phyloP scores from a whole-genome alignment of 2,888 invertebrate species.

The Ennomos quercinarius region DNA sequence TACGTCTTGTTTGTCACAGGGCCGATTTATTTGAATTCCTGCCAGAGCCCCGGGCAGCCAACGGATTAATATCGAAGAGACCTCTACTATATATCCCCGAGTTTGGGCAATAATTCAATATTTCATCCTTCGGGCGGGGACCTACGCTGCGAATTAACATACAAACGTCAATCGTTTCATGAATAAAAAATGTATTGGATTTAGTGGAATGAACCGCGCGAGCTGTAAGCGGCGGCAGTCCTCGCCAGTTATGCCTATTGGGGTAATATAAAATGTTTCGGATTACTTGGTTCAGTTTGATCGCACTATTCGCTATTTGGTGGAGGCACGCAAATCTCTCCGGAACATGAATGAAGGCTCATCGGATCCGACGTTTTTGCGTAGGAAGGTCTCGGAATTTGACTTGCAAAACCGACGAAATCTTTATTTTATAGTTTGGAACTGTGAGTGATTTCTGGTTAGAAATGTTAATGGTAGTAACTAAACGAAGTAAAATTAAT shows the following conservation, averaged over 20 bases:
- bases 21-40: conserved; percentile 85
- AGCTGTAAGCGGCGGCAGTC: conserved; percentile 63
- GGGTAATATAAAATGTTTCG: conserved; percentile 72
- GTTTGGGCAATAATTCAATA: conserved; percentile 84
- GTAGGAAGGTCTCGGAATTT: conserved; percentile 26
- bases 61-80: conserved; percentile 83
- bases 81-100: conserved; percentile 80
- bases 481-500: too few species aligned
- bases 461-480: conserved; percentile 6
- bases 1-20: conserved; percentile 85
- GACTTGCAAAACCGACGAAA: conserved; percentile 31
- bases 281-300: conserved; percentile 62
- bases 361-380: conserved; percentile 15
- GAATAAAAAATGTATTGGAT: conserved; percentile 86
- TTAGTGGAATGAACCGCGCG: conserved; percentile 81
- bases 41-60: conserved; percentile 77
- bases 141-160: conserved; percentile 83
- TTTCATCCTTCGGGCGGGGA: conserved; percentile 81
- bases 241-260: conserved; percentile 67
- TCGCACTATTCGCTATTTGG: conserved; percentile 60
- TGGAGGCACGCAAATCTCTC: conserved; percentile 56
- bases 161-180: conserved; percentile 86
- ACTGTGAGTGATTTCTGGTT: conserved; percentile 14
- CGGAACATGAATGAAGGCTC: conserved; percentile 41
- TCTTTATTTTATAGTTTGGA: conserved; percentile 28